Conservation (phyloP, 2,113 vertebrate genomes). For the Petrocephalus zakoni region DNA sequence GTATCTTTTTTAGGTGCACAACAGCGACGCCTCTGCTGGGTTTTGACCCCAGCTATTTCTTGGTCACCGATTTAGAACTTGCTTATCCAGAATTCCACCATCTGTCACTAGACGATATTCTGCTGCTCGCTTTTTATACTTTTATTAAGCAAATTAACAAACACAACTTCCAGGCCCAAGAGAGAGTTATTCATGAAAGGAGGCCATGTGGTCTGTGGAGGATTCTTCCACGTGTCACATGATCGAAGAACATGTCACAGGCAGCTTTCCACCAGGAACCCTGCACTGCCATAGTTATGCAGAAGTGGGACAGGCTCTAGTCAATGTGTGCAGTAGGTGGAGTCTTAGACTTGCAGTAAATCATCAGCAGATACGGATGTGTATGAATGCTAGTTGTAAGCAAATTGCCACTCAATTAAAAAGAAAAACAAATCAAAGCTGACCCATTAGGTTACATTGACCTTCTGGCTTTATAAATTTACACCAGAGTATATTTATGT, state of each 20-base stretch:
- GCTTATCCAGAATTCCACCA: background rate
- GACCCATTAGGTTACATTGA: too few species aligned
- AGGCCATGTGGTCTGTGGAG: background rate
- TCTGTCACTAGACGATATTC: background rate
- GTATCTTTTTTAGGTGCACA: background rate
- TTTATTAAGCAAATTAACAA: background rate
- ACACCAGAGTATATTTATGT: too few species aligned
- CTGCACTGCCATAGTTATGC: background rate
- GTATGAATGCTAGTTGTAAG: too few species aligned
- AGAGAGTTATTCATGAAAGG: conserved; percentile 3
- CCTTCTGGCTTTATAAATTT: too few species aligned
- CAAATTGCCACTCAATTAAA: too few species aligned
- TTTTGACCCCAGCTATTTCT: background rate
- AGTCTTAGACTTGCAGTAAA: too few species aligned
- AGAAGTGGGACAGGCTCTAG: background rate
- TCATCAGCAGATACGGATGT: too few species aligned
- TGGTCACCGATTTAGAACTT: background rate
- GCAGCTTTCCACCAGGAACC: background rate
- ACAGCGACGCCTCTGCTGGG: background rate
- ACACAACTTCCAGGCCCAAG: background rate
- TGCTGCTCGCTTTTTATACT: background rate
- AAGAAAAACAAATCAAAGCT: too few species aligned
- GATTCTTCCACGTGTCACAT: background rate
- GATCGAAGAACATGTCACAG: background rate
- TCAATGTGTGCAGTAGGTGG: background rate